Base-by-base conservation (phyloP, 2,113 vertebrate genomes). In the Budorcas taxicolor region DNA sequence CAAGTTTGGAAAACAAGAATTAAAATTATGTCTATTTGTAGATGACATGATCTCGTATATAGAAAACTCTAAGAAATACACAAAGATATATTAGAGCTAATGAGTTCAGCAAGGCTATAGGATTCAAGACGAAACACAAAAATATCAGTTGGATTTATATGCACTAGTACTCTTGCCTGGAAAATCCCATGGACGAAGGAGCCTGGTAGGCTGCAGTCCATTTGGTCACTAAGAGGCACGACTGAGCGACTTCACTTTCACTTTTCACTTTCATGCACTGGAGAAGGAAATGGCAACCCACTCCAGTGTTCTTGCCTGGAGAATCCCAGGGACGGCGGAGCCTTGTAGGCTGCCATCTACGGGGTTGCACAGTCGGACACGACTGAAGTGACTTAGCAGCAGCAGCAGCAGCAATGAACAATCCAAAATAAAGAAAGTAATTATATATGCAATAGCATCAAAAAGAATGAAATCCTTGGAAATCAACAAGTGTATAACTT, bases 371-470 rank as follows among this genome's bases (percentile, higher is more conserved):
- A 13, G 57, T 60, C 5, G 5, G 57, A 60, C 25, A 60, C 0
- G 5, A 29, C 57, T 60, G 2, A 60, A 29, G 25, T 0, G 11
- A 29, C 57, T 60, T 29, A 60, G 25, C 57, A 60, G 25, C 25
- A 58, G 57, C 57, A 58, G 25, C 57, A 58, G 57, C 57, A 60
- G 58, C 58, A 60, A 15, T 4, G 60, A 84, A 74, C 19, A 53
- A 62, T 53, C n/a, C 21, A 76, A 62, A 90, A 43, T 43, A 52
- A 76, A 84, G 27, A 85, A 60, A 95, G 62, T 13, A 19, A 95
- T 85, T 74, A 19, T 11, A 90, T 19, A 81, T 33, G 78, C n/a
- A 31, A 45, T 16, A 57, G 47, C 8, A 71, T 31, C 16, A 83
- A 84, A 84, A 84, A n/a, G 23, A 85, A 43, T 62, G 27, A 83